A percentile compares a stretch with the other conserved stretches of the same genome.
phyloP scores from a whole-genome alignment of 2,797 vertebrate genomes.

The Hydrocynus forskahlii region DNA sequence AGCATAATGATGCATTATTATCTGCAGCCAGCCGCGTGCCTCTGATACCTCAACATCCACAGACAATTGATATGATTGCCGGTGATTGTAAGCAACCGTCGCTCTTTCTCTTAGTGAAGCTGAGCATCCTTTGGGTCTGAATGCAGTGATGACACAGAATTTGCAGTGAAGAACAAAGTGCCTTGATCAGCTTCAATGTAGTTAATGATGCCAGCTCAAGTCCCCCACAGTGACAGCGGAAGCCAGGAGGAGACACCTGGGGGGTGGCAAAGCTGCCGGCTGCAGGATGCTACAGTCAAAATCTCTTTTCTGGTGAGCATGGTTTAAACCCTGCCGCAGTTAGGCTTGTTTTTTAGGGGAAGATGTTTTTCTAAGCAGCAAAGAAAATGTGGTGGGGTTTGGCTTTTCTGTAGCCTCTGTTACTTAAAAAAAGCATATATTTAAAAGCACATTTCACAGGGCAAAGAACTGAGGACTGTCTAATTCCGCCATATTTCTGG shows the following conservation, averaged over 20 bases:
- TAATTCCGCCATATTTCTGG: not conserved
- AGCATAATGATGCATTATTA: slow-evolving; percentile 54
- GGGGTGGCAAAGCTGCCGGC: slow-evolving; percentile 3
- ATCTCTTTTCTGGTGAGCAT: slow-evolving; percentile 1
- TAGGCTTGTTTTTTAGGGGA: not conserved
- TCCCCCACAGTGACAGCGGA: slow-evolving; percentile 38
- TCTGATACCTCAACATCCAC: slow-evolving; percentile 14
- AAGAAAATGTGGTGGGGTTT: not conserved
- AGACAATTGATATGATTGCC: slow-evolving; percentile 61
- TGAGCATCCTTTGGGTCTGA: slow-evolving; percentile 42
- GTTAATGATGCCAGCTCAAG: slow-evolving; percentile 45
- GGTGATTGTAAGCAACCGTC: slow-evolving; percentile 53
- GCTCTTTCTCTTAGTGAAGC: slow-evolving; percentile 45
- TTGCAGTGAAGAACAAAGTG: slow-evolving; percentile 50
- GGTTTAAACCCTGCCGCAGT: not conserved
- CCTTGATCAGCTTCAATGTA: slow-evolving; percentile 52
- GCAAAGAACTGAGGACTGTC: not conserved
- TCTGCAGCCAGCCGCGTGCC: slow-evolving; percentile 32
- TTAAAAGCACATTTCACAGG: not conserved
- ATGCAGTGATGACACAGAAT: slow-evolving; percentile 48
- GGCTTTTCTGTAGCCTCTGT: not conserved
- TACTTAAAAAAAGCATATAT: not conserved
- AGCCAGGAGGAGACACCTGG: slow-evolving; percentile 39
- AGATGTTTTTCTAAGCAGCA: not conserved
- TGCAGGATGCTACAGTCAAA: not conserved